Percentiles rank a stretch among this genome's conserved stretches.
Evolutionary conservation across 2,797 vertebrate genomes (phyloP).

Genomic region (Scolopax bukidnonensis): DNA sequence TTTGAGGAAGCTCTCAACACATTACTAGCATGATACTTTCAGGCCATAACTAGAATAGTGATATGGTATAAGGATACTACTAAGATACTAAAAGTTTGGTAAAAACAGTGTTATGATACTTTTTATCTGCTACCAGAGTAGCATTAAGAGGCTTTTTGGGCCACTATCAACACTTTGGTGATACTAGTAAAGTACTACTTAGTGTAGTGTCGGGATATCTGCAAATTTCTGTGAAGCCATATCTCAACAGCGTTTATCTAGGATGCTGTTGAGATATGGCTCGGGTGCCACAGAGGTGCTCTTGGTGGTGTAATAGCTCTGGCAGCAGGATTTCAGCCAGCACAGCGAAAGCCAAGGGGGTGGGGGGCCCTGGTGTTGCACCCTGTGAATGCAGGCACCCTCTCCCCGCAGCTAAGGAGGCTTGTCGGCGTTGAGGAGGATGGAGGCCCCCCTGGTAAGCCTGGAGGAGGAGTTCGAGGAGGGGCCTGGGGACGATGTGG

Average conservation of each 20-base stretch:
- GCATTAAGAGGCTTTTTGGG: background rate
- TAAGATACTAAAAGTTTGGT: background rate
- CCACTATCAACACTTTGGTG: background rate
- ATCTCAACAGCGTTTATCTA: background rate
- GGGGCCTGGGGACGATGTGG: background rate
- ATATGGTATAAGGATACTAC: background rate
- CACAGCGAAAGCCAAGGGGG: rapidly evolving
- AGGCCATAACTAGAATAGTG: background rate
- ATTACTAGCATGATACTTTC: background rate
- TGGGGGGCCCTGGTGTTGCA: background rate
- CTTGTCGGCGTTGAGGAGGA: background rate
- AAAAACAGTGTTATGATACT: background rate
- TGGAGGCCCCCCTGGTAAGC: conserved; percentile 64
- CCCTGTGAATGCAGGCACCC: background rate
- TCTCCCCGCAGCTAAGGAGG: background rate
- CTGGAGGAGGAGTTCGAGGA: conserved; percentile 69
- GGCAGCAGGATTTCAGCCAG: background rate
- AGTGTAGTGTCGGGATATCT: background rate
- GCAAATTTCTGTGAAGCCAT: background rate
- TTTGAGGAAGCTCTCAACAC: background rate
- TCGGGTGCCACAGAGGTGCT: background rate
- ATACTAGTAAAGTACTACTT: background rate
- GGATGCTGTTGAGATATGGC: background rate
- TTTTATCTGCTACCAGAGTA: background rate
- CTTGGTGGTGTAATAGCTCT: background rate